phyloP scores from a whole-genome alignment of 1,140 invertebrate species.

The Cydia amplana region DNA sequence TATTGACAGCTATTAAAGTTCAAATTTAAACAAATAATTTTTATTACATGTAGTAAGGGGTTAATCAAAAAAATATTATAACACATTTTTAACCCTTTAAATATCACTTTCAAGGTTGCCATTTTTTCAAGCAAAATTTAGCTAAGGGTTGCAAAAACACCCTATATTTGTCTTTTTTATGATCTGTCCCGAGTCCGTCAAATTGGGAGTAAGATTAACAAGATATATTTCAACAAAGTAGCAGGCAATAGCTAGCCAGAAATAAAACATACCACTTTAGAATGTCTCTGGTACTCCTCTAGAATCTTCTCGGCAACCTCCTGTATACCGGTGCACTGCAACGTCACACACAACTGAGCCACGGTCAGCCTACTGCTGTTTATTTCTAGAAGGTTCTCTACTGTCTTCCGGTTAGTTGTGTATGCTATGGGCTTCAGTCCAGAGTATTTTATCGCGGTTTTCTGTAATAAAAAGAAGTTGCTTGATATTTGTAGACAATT shows the following conservation, averaged over 20 bases:
- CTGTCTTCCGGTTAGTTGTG: constrained; percentile 55
- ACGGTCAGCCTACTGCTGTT: constrained; percentile 55
- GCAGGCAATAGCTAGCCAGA: constrained; percentile 45
- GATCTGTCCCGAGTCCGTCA: no score
- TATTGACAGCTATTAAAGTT: no score
- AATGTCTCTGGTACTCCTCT: constrained; percentile 51
- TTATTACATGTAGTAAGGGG: no score
- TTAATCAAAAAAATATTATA: no score
- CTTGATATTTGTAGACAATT: neutral
- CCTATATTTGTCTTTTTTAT: no score
- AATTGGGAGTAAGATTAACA: no score
- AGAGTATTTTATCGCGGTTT: constrained; percentile 66
- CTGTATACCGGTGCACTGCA: constrained; percentile 60
- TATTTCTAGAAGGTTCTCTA: constrained; percentile 66
- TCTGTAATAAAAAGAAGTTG: constrained; percentile 49
- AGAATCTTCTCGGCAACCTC: constrained; percentile 59
- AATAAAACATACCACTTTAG: constrained; percentile 56
- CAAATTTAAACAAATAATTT: no score
- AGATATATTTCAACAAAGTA: neutral
- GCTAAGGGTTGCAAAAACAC: no score
- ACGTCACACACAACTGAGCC: constrained; percentile 50
- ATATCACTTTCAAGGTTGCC: no score
- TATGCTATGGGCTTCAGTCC: constrained; percentile 62
- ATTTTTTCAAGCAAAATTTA: no score
- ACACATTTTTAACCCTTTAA: no score